A percentile compares a stretch with the other conserved stretches of the same genome.
Evolutionary conservation across 2,113 vertebrate genomes (phyloP).

Genomic region (Phycodurus eques): DNA sequence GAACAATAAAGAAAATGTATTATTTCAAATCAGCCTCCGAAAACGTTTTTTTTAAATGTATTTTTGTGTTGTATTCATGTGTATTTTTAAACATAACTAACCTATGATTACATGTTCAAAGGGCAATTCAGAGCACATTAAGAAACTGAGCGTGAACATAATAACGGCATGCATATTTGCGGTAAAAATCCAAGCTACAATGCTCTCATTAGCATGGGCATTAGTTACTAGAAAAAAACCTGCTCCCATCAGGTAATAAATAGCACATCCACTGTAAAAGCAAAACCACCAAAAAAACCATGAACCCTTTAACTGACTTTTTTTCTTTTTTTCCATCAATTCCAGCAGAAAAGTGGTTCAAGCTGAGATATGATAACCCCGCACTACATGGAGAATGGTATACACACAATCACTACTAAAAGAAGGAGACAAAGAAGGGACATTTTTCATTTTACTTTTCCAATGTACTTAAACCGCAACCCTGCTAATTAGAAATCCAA

Average conservation of each 20-base stretch:
- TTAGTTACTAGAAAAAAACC: background rate
- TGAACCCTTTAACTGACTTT: slow-evolving; percentile 25
- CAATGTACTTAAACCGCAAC: slow-evolving; percentile 49
- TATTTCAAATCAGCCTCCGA: too few relatives aligned
- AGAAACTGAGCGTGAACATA: too few relatives aligned
- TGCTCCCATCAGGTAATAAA: background rate
- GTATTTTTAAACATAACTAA: too few relatives aligned
- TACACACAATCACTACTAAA: slow-evolving; percentile 48
- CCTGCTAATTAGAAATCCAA: slow-evolving; percentile 70
- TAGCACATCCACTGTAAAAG: background rate
- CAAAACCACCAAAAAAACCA: background rate
- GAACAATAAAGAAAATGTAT: too few relatives aligned
- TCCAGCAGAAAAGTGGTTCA: slow-evolving; percentile 36
- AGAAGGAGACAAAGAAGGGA: slow-evolving; percentile 49
- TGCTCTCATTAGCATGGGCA: background rate
- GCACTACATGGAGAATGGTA: slow-evolving; percentile 39
- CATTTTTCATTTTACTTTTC: slow-evolving; percentile 48
- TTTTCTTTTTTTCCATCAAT: slow-evolving; percentile 37
- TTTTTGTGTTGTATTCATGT: too few relatives aligned
- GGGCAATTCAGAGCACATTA: too few relatives aligned
- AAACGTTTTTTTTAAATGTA: too few relatives aligned
- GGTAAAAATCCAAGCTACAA: background rate
- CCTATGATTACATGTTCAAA: too few relatives aligned
- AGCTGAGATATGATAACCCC: slow-evolving; percentile 35
- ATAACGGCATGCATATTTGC: background rate